Conservation (phyloP, 2,797 vertebrate species). For the Menidia menidia region DNA sequence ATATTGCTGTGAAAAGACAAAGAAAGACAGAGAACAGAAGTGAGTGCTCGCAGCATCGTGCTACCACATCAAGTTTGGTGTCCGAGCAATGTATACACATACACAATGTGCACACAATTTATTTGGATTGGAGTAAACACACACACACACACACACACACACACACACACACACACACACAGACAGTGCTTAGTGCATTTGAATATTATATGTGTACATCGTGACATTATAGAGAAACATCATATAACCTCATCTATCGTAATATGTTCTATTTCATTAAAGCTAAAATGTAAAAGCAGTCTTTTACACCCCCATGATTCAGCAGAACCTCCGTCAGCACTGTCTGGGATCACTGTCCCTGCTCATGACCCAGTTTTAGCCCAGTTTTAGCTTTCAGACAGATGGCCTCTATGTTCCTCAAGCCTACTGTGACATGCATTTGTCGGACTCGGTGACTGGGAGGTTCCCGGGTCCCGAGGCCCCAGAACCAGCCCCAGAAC, state of each 20-base stretch:
- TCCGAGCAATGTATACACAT: neutral
- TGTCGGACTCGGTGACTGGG: neutral
- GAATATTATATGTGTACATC: neutral
- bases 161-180: too few relatives aligned
- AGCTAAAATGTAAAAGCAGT: neutral
- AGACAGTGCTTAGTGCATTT: too few relatives aligned
- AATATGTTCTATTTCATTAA: neutral
- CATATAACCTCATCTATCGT: neutral
- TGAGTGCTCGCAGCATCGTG: neutral
- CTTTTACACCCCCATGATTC: neutral
- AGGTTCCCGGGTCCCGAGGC: neutral
- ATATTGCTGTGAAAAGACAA: conserved; percentile 85
- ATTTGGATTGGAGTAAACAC: too few relatives aligned
- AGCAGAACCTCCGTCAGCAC: neutral
- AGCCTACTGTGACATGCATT: neutral
- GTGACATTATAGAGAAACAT: neutral
- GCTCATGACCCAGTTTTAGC: too few relatives aligned
- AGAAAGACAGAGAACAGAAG: neutral
- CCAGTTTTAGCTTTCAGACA: neutral
- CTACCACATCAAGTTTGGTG: neutral
- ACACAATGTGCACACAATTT: neutral
- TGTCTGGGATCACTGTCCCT: neutral
- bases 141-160: too few relatives aligned
- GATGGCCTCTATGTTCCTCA: neutral
- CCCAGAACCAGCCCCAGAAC: neutral